Evolutionary conservation across 2,113 vertebrate species (phyloP).

Genomic region (Gasterosteus aculeatus): DNA sequence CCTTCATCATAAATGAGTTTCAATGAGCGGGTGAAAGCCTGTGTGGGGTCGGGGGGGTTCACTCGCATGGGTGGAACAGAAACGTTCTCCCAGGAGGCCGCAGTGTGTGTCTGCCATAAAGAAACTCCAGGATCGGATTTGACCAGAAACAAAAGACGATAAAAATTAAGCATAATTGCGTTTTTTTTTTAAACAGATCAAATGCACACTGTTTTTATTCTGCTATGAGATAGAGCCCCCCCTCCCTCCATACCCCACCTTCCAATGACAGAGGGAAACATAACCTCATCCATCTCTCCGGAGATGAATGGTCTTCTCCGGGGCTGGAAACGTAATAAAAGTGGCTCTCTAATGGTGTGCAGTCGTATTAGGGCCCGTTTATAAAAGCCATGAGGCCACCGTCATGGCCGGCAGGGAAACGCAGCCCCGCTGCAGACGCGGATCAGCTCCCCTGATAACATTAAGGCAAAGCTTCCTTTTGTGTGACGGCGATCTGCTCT

Average conservation of each 20-base stretch:
- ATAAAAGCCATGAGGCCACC: conserved; percentile 65
- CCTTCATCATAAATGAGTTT: neutral
- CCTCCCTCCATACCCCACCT: neutral
- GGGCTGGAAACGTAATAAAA: conserved; percentile 75
- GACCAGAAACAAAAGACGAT: neutral
- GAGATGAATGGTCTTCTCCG: conserved; percentile 64
- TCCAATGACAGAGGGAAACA: conserved; percentile 35
- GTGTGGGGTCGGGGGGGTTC: too few relatives aligned
- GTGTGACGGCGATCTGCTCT: conserved; percentile 85
- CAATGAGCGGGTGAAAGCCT: neutral
- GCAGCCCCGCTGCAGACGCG: conserved; percentile 47
- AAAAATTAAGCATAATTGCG: neutral
- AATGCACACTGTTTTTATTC: conserved; percentile 22
- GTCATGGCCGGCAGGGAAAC: conserved; percentile 43
- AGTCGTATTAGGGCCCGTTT: conserved; percentile 65
- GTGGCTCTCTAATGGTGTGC: conserved; percentile 61
- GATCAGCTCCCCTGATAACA: conserved; percentile 86
- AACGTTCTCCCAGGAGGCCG: neutral
- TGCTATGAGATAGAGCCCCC: conserved; percentile 13
- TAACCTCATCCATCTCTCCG: conserved; percentile 59
- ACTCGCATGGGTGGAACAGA: neutral
- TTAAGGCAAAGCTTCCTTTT: conserved; percentile 86
- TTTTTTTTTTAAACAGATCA: neutral
- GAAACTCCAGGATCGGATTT: neutral
- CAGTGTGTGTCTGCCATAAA: neutral